A percentile compares a stretch with the other conserved stretches of the same genome.
Evolutionary conservation across 2,113 vertebrate genomes (phyloP).

Genomic region (Coptodon bakossiorum): DNA sequence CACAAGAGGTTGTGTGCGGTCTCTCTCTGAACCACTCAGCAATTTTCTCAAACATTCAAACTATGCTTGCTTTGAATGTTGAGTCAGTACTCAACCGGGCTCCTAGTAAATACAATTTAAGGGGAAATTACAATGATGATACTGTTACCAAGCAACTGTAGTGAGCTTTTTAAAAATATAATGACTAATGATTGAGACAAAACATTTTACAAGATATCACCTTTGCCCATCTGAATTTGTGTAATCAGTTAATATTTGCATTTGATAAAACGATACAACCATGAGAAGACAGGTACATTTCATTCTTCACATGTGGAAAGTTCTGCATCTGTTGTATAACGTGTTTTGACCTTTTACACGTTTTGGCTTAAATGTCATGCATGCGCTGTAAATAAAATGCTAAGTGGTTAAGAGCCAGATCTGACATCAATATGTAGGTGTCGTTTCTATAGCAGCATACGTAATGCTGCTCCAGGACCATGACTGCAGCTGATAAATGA

Average conservation of each 20-base stretch:
- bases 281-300: accelerated
- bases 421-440: neutral
- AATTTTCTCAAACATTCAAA: neutral
- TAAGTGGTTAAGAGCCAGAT: neutral
- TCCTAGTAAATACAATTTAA: neutral
- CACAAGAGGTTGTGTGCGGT: neutral
- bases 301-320: neutral
- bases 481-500: neutral
- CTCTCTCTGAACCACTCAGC: neutral
- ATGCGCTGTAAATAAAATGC: neutral
- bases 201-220: neutral
- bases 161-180: neutral
- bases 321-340: neutral
- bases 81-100: neutral
- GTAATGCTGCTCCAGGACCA: neutral
- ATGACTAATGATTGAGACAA: neutral
- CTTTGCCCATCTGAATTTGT: neutral
- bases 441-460: neutral
- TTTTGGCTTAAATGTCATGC: neutral
- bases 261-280: neutral
- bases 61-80: neutral
- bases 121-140: neutral
- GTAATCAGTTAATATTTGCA: neutral
- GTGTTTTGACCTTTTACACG: accelerated
- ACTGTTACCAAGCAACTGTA: neutral